Evolutionary conservation across 2,888 invertebrate species (phyloP).

Genomic region (Aquatica leii): DNA sequence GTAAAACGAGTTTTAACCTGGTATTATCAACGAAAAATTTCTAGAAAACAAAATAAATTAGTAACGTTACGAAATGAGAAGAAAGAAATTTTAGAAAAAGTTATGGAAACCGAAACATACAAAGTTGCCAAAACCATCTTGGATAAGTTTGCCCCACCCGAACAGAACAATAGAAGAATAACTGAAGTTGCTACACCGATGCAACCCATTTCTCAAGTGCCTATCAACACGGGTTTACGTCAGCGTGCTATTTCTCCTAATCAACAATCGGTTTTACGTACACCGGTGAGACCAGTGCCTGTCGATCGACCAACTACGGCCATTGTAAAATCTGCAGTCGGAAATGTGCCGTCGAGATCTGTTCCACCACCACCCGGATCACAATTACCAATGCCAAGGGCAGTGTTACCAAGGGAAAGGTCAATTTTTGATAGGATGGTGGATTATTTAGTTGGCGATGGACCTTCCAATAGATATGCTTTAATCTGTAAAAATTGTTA

Average conservation of each 20-base stretch:
- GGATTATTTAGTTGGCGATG: slow-evolving; percentile 95
- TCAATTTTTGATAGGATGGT: slow-evolving; percentile 87
- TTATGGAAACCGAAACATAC: slow-evolving; percentile 97
- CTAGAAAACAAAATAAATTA: slow-evolving; percentile 78
- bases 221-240: slow-evolving; percentile 19
- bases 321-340: not conserved
- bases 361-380: not conserved
- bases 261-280: slow-evolving; percentile 3
- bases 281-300: slow-evolving; percentile 2
- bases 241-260: slow-evolving; percentile 20
- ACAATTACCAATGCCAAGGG: slow-evolving; percentile 68
- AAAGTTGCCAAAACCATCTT: slow-evolving; percentile 91
- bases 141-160: slow-evolving; percentile 79
- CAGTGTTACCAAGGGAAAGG: slow-evolving; percentile 77
- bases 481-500: slow-evolving; percentile 91
- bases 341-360: not conserved
- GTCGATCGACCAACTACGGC: not conserved
- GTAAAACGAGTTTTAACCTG: slow-evolving; percentile 83
- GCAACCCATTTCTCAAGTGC: not conserved
- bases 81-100: slow-evolving; percentile 89
- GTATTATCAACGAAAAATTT: slow-evolving; percentile 87
- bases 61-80: slow-evolving; percentile 79
- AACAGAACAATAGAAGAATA: not conserved
- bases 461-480: slow-evolving; percentile 93
- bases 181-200: not conserved